These are phyloP conservation scores for Cryptus armator DNA, from an alignment of 2,888 invertebrate genomes.

Conservation along the genomic window DNA sequence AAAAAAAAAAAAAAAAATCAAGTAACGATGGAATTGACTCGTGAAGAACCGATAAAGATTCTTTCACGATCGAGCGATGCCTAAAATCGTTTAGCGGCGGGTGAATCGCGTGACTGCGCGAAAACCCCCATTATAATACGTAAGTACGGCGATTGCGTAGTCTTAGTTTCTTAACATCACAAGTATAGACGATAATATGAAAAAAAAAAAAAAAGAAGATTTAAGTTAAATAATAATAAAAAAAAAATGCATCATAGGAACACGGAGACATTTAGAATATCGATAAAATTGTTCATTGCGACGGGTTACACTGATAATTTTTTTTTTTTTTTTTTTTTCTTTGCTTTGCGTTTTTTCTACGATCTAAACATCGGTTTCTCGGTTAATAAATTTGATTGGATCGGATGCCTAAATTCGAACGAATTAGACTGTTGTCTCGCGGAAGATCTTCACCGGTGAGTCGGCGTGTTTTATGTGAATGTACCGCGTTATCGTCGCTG, in stretches of 20 bases:
- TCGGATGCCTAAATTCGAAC: constrained; percentile 26
- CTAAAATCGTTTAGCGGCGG: not conserved
- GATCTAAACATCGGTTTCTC: constrained; percentile 56
- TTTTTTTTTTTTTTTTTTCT: constrained; percentile 19
- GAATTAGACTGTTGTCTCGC: constrained; percentile 84
- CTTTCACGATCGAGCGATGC: constrained; percentile 29
- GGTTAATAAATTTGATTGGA: constrained; percentile 41
- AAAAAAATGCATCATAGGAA: constrained; percentile 72
- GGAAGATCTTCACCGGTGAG: constrained; percentile 84
- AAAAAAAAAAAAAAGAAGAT: constrained; percentile 30
- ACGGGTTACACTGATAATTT: constrained; percentile 65
- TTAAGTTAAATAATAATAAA: constrained; percentile 3
- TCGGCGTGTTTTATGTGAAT: constrained; percentile 85
- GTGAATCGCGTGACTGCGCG: not conserved
- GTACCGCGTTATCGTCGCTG: constrained; percentile 84
- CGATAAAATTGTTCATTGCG: constrained; percentile 67
- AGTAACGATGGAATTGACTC: constrained; percentile 46
- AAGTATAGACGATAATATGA: constrained; percentile 61
- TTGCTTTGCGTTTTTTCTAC: constrained; percentile 20
- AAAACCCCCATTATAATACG: constrained; percentile 31
- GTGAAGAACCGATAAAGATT: constrained; percentile 42
- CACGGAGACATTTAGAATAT: constrained; percentile 76
- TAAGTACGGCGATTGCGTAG: constrained; percentile 64
- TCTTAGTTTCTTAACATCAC: constrained; percentile 61
- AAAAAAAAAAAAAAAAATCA: constrained; percentile 15